Base-by-base conservation (phyloP, 2,113 vertebrate genomes). In the Malurus alboscapulatus region DNA sequence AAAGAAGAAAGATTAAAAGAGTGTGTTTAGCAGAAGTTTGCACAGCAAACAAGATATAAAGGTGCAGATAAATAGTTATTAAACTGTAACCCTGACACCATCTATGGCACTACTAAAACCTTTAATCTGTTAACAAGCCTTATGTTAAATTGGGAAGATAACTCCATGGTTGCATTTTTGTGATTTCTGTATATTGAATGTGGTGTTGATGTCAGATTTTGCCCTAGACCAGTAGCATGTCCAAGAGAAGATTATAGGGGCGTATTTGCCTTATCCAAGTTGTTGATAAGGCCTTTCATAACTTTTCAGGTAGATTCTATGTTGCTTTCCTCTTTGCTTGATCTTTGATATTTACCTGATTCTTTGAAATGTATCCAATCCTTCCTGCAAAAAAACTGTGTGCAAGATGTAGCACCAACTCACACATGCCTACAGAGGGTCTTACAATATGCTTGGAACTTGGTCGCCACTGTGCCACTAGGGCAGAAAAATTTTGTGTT, bases 401-500 rank as follows among this genome's bases (percentile, higher is more conserved):
- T 12, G 8, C n/a, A 18, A 61, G 68, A 34, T 5, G 2, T 69
- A 73, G 34, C 34, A 47, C 12, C 17, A 73, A 19, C 32, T 47
- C 29, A 26, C 13, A 1, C 24, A 6, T 88, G 95, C 72, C 59
- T 86, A 20, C 79, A 66, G 75, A 80, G 32, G 45, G 26, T 71
- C 38, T 76, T 77, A 45, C 7, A 26, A 34, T 50, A 38, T 27
- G 40, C 51, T 80, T 29, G 51, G 71, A 81, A 27, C 72, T 32
- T 94, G 75, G 80, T 93, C 90, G 88, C 67, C 30, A 29, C 68
- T 86, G 65, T 93, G 83, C 83, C 68, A 94, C 68, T 25, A 84
- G 72, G 79, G 63, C 83, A 88, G 83, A 86, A 84, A 86, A 72
- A 93, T 93, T 80, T 80, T 96, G 82, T 96, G 95, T 92, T 85